phyloP scores from a whole-genome alignment of 2,888 invertebrate species.

The Brachypalpus laphriformis region DNA sequence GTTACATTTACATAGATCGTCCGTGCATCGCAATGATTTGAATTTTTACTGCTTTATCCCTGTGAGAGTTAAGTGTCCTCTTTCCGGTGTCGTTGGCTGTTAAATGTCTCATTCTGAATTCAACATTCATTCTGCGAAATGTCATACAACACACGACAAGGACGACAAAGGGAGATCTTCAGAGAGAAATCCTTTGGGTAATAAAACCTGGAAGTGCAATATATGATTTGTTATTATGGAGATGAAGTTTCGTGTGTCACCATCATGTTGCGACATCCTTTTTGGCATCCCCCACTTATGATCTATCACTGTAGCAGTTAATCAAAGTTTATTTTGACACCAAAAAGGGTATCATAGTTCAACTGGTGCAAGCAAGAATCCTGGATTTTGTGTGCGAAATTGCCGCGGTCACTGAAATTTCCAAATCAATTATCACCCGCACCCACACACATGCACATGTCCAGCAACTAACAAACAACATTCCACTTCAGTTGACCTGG shows the following conservation, averaged over 20 bases:
- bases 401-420: not conserved
- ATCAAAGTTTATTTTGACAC: conserved; percentile 3
- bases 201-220: conserved; percentile 21
- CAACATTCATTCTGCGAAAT: conserved; percentile 14
- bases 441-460: not conserved
- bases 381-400: not conserved
- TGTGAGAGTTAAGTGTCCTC: not conserved
- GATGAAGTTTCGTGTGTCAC: not conserved
- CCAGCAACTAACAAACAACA: conserved; percentile 12
- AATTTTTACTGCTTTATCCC: conserved; percentile 37
- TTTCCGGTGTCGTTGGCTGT: not conserved
- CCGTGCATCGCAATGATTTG: conserved; percentile 11
- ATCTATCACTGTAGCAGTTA: conserved; percentile 2
- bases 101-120: conserved; percentile 30
- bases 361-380: not conserved
- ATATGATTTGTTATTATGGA: not conserved
- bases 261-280: not conserved
- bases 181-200: not conserved
- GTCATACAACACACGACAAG: not conserved
- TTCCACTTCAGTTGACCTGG: conserved; percentile 10
- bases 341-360: no score
- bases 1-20: conserved; percentile 4
- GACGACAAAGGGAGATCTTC: not conserved
- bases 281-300: not conserved
- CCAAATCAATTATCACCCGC: conserved; percentile 13